Percentiles rank a stretch among this genome's conserved stretches.
Conservation (phyloP, 2,888 invertebrate genomes). For the Chymomyza procnemis region DNA sequence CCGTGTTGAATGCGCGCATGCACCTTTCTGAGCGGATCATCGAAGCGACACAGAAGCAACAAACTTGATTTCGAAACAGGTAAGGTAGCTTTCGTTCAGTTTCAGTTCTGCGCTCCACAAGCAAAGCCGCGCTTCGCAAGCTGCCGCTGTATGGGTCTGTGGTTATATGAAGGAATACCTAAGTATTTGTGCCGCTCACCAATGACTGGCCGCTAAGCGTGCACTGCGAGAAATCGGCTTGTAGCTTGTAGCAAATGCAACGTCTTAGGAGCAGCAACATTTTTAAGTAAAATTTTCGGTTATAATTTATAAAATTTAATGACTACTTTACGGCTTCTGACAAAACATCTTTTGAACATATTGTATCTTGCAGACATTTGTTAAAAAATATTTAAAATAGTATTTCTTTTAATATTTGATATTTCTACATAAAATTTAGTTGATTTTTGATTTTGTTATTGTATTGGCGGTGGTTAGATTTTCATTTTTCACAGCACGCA, state of each 20-base stretch:
- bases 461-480: too few relatives aligned
- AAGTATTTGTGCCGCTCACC: slow-evolving; percentile 37
- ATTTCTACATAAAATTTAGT: too few relatives aligned
- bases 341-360: too few relatives aligned
- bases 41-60: slow-evolving; percentile 71
- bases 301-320: too few relatives aligned
- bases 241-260: too few relatives aligned
- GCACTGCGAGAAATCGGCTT: slow-evolving; percentile 40
- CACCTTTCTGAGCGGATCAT: slow-evolving; percentile 72
- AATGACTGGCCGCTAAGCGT: slow-evolving; percentile 51
- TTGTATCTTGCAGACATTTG: too few relatives aligned
- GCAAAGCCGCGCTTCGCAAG: slow-evolving; percentile 27
- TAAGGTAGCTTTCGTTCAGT: slow-evolving; percentile 70
- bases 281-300: not conserved
- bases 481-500: too few relatives aligned
- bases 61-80: slow-evolving; percentile 70
- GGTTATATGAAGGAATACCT: not conserved
- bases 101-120: slow-evolving; percentile 28
- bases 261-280: too few relatives aligned
- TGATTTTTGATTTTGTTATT: too few relatives aligned
- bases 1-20: slow-evolving; percentile 69
- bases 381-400: too few relatives aligned
- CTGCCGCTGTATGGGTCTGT: slow-evolving; percentile 9
- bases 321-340: too few relatives aligned
- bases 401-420: too few relatives aligned